Evolutionary conservation across 1,140 invertebrate genomes (phyloP).

Genomic region (Physella acuta): DNA sequence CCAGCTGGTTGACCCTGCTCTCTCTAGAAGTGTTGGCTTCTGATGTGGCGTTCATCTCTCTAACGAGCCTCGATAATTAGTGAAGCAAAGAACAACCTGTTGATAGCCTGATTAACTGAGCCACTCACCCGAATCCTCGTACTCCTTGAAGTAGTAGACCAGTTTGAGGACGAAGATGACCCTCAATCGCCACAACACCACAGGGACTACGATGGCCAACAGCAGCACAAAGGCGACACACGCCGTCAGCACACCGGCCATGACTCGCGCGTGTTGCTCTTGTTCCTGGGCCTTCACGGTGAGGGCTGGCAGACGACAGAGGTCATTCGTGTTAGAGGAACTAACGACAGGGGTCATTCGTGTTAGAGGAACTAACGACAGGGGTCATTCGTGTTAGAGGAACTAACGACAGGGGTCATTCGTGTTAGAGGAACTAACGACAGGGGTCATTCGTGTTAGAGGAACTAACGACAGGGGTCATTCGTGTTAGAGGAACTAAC

Average conservation of each 20-base stretch:
- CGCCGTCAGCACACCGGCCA: background rate
- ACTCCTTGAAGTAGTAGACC: conserved; percentile 20
- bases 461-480: background rate
- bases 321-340: background rate
- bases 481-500: background rate
- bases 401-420: background rate
- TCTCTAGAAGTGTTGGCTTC: too few relatives aligned
- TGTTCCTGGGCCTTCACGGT: background rate
- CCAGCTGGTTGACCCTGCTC: too few relatives aligned
- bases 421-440: background rate
- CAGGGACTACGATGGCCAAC: background rate
- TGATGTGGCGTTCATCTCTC: too few relatives aligned
- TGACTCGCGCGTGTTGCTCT: background rate
- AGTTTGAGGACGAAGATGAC: conserved; percentile 17
- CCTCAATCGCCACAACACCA: conserved; percentile 11
- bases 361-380: background rate
- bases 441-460: background rate
- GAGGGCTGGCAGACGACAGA: background rate
- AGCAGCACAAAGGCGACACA: background rate
- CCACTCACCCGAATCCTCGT: conserved; percentile 18
- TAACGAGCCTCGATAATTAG: too few relatives aligned
- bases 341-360: background rate
- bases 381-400: background rate
- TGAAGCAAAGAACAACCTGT: too few relatives aligned
- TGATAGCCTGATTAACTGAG: too few relatives aligned